Base-by-base conservation (phyloP, 2,113 vertebrate species). In the Morone saxatilis region DNA sequence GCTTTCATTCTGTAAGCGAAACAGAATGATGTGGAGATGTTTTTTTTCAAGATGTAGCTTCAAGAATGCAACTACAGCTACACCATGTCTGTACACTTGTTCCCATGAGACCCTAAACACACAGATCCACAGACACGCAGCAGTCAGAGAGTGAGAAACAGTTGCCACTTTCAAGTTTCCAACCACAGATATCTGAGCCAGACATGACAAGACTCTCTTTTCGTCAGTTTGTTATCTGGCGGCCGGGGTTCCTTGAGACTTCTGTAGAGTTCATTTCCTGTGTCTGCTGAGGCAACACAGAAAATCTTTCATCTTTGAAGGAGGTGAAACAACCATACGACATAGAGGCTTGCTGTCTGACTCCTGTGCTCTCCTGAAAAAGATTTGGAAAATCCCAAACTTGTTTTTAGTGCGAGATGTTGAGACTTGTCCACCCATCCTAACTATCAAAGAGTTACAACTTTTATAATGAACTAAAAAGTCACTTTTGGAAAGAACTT, bases 211-310 rank as follows among this genome's bases (percentile, higher is more conserved):
- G 89, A 69, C 81, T 84, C 65, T 81, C 61, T 91, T 90, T 90
- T 91, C 71, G 81, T 91, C 84, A 89, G 89, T 93, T 91, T 90
- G 84, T 89, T 92, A 85, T 89, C 78, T 78, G 71, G 80, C 84
- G 78, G 71, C 76, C 63, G 68, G 86, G 78, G 81, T 87, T 93
- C 87, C 91, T 85, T 77, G 79, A 92, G 86, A 84, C 86, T 86
- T 90, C 80, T 83, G 7, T 72, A 10, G 90, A 84, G 91, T 89
- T 92, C 86, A 91, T 92, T 92, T 93, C 86, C 90, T 90, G 92
- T 73, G 84, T 89, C 87, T 92, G 86, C 77, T 88, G 90, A 92
- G 85, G 86, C 79, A 91, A 91, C 80, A 79, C 62, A 45, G 56
- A 57, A 16, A 38, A 83, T 38, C 75, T 91, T 90, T 92, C 86